Evolutionary conservation across 2,113 vertebrate species (phyloP), one percentile per base, ranked within the genome.

Genomic region (Eleginops maclovinus): DNA sequence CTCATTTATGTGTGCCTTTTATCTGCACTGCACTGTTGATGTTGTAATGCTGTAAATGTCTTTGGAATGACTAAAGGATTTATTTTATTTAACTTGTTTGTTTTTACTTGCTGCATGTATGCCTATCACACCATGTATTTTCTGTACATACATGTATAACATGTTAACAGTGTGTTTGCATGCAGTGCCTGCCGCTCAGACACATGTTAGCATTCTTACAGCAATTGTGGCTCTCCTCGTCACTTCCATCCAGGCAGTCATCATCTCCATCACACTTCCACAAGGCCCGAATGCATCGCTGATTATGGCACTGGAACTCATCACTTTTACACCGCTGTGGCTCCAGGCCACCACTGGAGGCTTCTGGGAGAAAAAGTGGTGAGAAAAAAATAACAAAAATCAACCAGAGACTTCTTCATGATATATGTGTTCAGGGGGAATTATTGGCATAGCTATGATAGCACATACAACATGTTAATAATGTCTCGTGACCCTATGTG

Each of bases 231-330:
- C 91, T 66, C 59, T 95, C 96, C 83, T 99, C 98, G 69, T 99
- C 98, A 2, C 96, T 99, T 67, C 97, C 96, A 12, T 99, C 98
- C 59, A 98, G 93, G 69, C 98, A 99, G 87, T 99, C 98, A 46
- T 99, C 95, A 14, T 99, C 97, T 0, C 98, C 98, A 5, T 99
- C 98, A 49, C 98, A 99, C 84, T 94, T 96, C 98, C 98, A 99
- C 49, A 90, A 84, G 4, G 93, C 93, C 74, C 96, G 96, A 69
- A 99, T 96, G 67, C 98, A 99, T 79, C 95, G 96, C 41, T 94
- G 94, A 64, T 98, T 99, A 64, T 87, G 95, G 86, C 98, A 99
- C 84, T 95, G 97, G 85, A 99, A 99, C 92, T 99, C 96, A 58
- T 96, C 96, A 1, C 84, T 91, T 91, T 94, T 95, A 80, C 98